Evolutionary conservation across 2,888 invertebrate species (phyloP), one percentile per base, ranked within the genome.

Genomic region (Eucera pruinosa): DNA sequence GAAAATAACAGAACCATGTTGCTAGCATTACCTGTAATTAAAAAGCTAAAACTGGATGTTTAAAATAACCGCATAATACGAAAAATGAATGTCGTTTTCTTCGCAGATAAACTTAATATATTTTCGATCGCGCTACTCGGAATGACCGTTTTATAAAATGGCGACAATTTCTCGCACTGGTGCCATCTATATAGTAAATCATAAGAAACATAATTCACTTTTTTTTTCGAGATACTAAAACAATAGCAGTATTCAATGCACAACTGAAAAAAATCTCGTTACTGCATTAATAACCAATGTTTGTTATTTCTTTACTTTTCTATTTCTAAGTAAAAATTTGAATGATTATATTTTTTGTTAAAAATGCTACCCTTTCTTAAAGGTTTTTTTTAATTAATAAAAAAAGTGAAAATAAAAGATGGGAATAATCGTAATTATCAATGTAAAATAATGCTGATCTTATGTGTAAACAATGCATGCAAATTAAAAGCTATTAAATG

Each of bases 21-120:
- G n/a, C 47, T 62, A 36, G 27, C 54, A 33, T 57, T 62, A 74
- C 57, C 18, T 70, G 25, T 36, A 61, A 43, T 20, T 33, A 57
- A 70, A 27, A 2, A 18, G 18, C 3, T 15, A 33, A 55, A 36
- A 45, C 6, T n/a, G 6, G n/a, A 5, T 41, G 23, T 58, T 30
- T 58, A 7, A 52, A 58, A 39, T 18, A 11, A 18, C 15, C 55
- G 27, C 9, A 45, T n/a, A 43, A 20, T 13, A 9, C 18, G 7
- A 1, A 0, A 13, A 25, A 36, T 15, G 1, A n/a, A 4, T 15
- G 9, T n/a, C 13, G 11, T 23, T 18, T 54, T 41, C 47, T n/a
- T 20, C 41, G 13, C 25, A 2, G 9, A 2, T 36, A 33, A 23
- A 18, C 15, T 33, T 6, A 36, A 55, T 52, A 33, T 23, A 39